Evolutionary conservation across 2,888 invertebrate genomes (phyloP).

Genomic region (Chloroclystis v-ata): DNA sequence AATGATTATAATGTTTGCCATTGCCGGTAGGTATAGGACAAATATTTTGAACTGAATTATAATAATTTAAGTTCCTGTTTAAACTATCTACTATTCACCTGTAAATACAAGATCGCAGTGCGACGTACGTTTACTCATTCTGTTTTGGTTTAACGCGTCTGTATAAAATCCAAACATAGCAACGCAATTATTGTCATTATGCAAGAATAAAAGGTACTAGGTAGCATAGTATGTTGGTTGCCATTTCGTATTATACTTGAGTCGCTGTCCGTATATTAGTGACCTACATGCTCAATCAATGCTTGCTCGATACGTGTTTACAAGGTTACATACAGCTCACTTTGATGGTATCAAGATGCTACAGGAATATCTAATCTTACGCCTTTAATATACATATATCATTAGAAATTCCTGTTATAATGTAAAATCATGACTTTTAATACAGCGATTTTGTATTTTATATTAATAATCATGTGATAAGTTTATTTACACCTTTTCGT

Average conservation of each 20-base stretch:
- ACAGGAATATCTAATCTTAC: neutral
- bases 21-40: too few relatives aligned
- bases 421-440: too few relatives aligned
- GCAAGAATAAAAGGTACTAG: constrained; percentile 26
- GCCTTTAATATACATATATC: neutral
- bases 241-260: constrained; percentile 17
- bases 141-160: constrained; percentile 16
- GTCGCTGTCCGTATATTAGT: constrained; percentile 24
- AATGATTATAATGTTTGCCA: too few relatives aligned
- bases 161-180: constrained; percentile 22
- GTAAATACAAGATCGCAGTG: too few relatives aligned
- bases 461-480: too few relatives aligned
- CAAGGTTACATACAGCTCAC: constrained; percentile 18
- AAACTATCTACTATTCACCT: too few relatives aligned
- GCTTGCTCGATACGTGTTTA: constrained; percentile 23
- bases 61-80: too few relatives aligned
- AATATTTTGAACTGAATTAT: too few relatives aligned
- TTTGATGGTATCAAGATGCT: neutral
- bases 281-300: constrained; percentile 35
- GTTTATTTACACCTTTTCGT: too few relatives aligned
- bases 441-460: too few relatives aligned
- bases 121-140: neutral
- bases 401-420: too few relatives aligned
- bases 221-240: constrained; percentile 7
- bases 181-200: constrained; percentile 25